These are phyloP conservation scores for Heliothis virescens DNA, from an alignment of 1,140 invertebrate genomes.

Conservation along the genomic window DNA sequence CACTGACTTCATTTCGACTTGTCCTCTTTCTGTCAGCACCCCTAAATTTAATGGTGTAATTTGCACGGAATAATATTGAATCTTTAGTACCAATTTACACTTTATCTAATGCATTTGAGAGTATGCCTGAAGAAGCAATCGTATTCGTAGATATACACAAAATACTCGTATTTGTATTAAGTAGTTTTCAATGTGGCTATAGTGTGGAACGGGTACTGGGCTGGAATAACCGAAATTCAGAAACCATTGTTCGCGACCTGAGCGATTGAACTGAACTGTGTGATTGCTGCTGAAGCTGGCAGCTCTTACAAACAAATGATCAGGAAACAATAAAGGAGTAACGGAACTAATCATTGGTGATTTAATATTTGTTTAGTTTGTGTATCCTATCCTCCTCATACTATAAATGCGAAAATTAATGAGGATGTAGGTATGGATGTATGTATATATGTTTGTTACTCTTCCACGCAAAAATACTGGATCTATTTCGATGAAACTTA, in stretches of 20 bases:
- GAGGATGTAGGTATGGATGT: no score
- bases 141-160: no score
- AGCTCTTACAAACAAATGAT: constrained; percentile 20
- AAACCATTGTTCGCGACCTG: constrained; percentile 9
- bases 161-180: neutral
- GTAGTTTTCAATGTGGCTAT: neutral
- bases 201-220: neutral
- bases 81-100: constrained; percentile 62
- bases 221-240: neutral
- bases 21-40: constrained; percentile 56
- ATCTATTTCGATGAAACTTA: no score
- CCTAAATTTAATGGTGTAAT: constrained; percentile 68
- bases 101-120: constrained; percentile 32
- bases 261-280: neutral
- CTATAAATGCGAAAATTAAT: no score
- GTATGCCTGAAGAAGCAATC: neutral
- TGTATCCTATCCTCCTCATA: neutral
- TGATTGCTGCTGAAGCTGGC: constrained; percentile 20
- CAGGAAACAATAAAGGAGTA: constrained; percentile 19
- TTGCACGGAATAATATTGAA: constrained; percentile 72
- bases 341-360: neutral
- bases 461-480: no score
- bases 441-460: no score
- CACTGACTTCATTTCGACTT: constrained; percentile 67
- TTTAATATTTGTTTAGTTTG: constrained; percentile 16